Base-by-base conservation (phyloP, 2,888 invertebrate species). In the Bombylius major region DNA sequence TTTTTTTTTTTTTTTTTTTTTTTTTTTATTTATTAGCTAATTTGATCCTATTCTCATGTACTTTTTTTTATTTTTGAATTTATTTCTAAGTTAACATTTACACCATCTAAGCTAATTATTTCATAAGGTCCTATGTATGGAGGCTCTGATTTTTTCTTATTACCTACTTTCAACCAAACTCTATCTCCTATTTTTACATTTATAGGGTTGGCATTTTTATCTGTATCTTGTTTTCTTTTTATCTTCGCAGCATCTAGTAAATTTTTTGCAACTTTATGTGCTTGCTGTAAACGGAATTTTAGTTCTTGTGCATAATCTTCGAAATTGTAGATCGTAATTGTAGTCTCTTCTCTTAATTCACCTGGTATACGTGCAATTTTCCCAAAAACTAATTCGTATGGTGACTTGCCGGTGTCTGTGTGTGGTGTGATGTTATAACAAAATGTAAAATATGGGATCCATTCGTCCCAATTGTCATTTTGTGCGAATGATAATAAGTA, bases 401-500 rank as follows among this genome's bases (percentile, higher is more conserved):
- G 53, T 42, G 53, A 32, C 9, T 32, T 47, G 13, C 42, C 42
- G 13, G 53, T 48, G 12, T 48, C 34, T 23, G 50, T 44, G 50
- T 59, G 51, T 4, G 56, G 51, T n/a, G 49, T 51, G 14, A 56
- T 58, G 36, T 59, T 61, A 52, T 56, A 59, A 31, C 49, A 58
- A 36, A 54, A 61, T 23, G 50, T 47, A 31, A 50, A 59, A 34
- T 58, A 58, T 36, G 23, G 54, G 32, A 60, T 5, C 56, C 58
- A 61, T 50, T 58, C 55, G 31, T 58, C 54, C 59, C 56, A 57
- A 50, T 63, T 62, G 14, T 47, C 39, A 39, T 53, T 39, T 12
- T 34, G 59, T 32, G 55, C 47, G 32, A 60, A 61, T n/a, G 51
- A 56, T 48, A 61, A 47, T 23, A 63, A 34, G 23, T 57, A 62